These are phyloP conservation scores for Dendropsophus ebraccatus DNA, from an alignment of 2,113 vertebrate genomes.

Conservation along the genomic window DNA sequence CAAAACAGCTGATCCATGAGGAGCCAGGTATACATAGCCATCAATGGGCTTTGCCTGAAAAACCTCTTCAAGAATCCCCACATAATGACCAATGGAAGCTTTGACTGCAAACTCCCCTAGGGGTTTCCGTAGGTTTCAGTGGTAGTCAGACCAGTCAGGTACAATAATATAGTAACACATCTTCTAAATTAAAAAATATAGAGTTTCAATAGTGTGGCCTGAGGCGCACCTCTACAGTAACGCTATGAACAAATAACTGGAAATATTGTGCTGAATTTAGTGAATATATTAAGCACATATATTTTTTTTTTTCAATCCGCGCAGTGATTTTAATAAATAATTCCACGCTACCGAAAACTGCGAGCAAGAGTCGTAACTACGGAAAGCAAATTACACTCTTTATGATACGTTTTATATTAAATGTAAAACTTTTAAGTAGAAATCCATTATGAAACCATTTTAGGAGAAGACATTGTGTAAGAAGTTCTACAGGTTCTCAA, in stretches of 20 bases:
- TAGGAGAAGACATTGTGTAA: background rate
- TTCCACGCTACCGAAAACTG: background rate
- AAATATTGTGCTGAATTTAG: slow-evolving; percentile 1
- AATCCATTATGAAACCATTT: background rate
- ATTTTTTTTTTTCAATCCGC: background rate
- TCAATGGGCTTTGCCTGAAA: too few species aligned
- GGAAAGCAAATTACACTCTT: background rate
- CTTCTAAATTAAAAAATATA: background rate
- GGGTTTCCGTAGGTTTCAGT: background rate
- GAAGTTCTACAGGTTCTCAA: background rate
- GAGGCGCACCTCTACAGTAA: background rate
- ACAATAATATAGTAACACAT: background rate
- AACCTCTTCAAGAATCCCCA: too few species aligned
- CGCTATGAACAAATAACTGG: background rate
- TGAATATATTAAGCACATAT: background rate
- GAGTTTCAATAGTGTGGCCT: background rate
- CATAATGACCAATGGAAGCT: too few species aligned
- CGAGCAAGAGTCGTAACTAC: background rate
- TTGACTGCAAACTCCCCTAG: too few species aligned
- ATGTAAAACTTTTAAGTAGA: slow-evolving; percentile 14
- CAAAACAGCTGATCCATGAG: too few species aligned
- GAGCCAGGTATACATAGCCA: too few species aligned
- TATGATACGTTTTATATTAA: slow-evolving; percentile 5
- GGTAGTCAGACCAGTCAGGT: background rate
- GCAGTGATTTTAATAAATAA: slow-evolving; percentile 15